Base-by-base conservation (phyloP, 2,797 vertebrate species). In the Myotis findleyi region DNA sequence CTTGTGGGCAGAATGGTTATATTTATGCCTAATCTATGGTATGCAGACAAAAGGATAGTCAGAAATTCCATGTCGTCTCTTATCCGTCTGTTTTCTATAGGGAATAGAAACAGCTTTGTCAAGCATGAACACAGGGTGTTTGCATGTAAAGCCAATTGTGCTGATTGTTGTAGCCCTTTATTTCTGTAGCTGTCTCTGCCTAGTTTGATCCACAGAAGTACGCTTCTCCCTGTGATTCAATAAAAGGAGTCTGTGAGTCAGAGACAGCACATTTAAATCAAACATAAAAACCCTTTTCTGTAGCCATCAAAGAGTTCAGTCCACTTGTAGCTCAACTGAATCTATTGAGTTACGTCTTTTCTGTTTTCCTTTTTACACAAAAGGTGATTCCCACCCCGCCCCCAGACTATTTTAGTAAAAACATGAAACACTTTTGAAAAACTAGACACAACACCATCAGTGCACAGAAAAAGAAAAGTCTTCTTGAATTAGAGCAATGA, bases 281-380 rank as follows among this genome's bases (percentile, higher is more conserved):
- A 84, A 73, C 41, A 73, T 80, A 53, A 89, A 51, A 84, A 41
- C 8, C 2, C 27, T 82, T 49, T 88, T 41, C 68, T 76, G 1
- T 85, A 79, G 36, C 16, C 30, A 33, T 75, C 21, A 51, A 73
- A 82, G 51, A 93, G 84, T 20, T 92, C 73, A 93, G 33, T 41
- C 17, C 27, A 57, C 17, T 77, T 89, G 55, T 17, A 81, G 47
- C 20, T 96, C 55, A 83, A 33, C 36, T 59, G 16, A 55, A 14
- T 73, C 20, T 87, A 2, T 92, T 71, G 75, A 12, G 44, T 95
- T 93, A 23, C 18, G 90, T 85, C 91, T 44, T 90, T 75, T 87
- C 11, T 85, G 89, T 44, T 90, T 75, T 87, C 11, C 10, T 93
- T 89, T 95, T 95, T 91, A 79, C 6, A 62, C 59, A 62, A 59